Evolutionary conservation across 2,113 vertebrate genomes (phyloP), one percentile per base, ranked within the genome.

Genomic region (Ochotona princeps): DNA sequence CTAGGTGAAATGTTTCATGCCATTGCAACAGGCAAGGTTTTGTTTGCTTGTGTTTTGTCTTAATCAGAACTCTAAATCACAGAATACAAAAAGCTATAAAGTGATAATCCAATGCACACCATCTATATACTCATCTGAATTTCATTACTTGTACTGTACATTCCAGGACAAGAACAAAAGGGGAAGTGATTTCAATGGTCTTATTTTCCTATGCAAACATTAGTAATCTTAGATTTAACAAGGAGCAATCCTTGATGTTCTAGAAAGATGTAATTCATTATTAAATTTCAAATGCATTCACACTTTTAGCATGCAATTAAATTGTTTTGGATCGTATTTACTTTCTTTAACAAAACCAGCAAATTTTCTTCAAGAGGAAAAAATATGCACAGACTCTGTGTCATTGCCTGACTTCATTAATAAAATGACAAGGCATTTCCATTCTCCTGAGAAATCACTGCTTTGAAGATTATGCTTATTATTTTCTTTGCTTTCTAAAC

Each of bases 181-280:
- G 30, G 97, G 94, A 96, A 97, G 89, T 90, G 65, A 96, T 96
- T 97, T 96, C 83, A 94, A 51, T 89, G 83, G 38, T 92, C 90
- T 81, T 95, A 96, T 96, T 96, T 95, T 82, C 35, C 61, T 95
- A 96, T 92, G 57, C 93, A 98, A 98, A 96, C 38, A 85, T 63
- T 92, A 82, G 14, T 95, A 89, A 96, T 96, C 96, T 65, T 97
- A 72, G 75, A 85, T 92, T 96, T 96, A 97, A 95, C 21, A 96
- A 96, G 84, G 93, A 87, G 75, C 82, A 95, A 35, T n/a, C 32
- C 94, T 74, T 89, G 25, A 80, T 92, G 32, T 82, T 91, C 61
- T 83, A 10, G 75, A 80, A 86, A 94, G 63, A 90, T 91, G 13
- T 63, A 85, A 47, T 92, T 87, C 21, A 86, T 70, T 93, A 26